Conservation (phyloP, 2,888 invertebrate genomes). For the Molanna angustata region DNA sequence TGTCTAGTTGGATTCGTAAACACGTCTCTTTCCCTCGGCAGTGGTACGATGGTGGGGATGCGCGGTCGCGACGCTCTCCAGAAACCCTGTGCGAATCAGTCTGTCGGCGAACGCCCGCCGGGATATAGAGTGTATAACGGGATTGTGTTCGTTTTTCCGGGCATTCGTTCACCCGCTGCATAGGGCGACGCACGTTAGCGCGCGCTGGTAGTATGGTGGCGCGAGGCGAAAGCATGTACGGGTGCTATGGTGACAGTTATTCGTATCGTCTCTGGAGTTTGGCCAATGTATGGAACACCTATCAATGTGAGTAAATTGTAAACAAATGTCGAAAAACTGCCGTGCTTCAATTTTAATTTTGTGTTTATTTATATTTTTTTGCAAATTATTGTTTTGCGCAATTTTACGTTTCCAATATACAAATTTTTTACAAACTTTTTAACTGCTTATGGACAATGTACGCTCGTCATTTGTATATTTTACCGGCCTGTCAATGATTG, state of each 20-base stretch:
- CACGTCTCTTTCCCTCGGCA: slow-evolving; percentile 16
- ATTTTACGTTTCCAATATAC: neutral
- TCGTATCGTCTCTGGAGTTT: slow-evolving; percentile 75
- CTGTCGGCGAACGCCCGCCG: slow-evolving; percentile 25
- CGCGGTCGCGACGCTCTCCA: slow-evolving; percentile 19
- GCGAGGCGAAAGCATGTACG: slow-evolving; percentile 74
- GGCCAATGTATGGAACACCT: slow-evolving; percentile 74
- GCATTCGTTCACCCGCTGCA: slow-evolving; percentile 42
- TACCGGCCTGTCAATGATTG: too few relatives aligned
- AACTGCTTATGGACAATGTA: too few relatives aligned
- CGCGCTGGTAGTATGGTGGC: slow-evolving; percentile 83
- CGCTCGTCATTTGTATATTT: too few relatives aligned
- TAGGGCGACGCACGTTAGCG: slow-evolving; percentile 47
- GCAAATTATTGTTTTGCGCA: neutral
- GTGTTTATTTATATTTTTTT: neutral
- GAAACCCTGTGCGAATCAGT: slow-evolving; percentile 21
- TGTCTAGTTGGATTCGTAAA: neutral
- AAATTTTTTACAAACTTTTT: neutral
- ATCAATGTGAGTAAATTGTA: slow-evolving; percentile 64
- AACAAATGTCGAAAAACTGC: slow-evolving; percentile 7
- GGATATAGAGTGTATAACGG: slow-evolving; percentile 9
- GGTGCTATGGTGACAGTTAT: slow-evolving; percentile 71
- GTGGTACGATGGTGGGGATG: slow-evolving; percentile 15
- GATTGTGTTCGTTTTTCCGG: slow-evolving; percentile 15
- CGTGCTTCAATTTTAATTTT: neutral